A percentile compares a stretch with the other conserved stretches of the same genome.
These are phyloP conservation scores for Entomobrya proxima DNA, from an alignment of 2,888 invertebrate genomes.

Conservation along the genomic window DNA sequence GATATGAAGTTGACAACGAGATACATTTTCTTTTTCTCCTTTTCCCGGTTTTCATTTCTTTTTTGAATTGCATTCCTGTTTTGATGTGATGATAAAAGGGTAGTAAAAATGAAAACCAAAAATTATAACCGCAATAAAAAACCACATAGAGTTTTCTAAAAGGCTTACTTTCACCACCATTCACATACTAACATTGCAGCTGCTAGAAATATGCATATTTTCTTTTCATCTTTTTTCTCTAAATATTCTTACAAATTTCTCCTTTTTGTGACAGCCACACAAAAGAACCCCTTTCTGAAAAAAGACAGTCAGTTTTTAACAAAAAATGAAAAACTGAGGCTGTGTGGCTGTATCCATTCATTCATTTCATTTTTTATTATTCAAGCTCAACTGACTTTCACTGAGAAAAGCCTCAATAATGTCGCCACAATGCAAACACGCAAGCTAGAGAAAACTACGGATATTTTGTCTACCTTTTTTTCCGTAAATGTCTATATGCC, in stretches of 20 bases:
- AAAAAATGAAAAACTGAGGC: slow-evolving; percentile 37
- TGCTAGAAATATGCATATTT: not conserved
- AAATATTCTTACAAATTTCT: not conserved
- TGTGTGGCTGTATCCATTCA: slow-evolving; percentile 48
- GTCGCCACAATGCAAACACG: slow-evolving; percentile 3
- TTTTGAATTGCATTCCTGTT: slow-evolving; percentile 43
- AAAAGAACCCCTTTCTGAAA: not conserved
- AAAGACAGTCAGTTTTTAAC: slow-evolving; percentile 43
- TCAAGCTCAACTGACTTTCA: slow-evolving; percentile 45
- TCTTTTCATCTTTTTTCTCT: not conserved
- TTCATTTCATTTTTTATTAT: slow-evolving; percentile 52
- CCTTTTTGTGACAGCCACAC: slow-evolving; percentile 28
- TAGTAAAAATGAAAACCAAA: slow-evolving; percentile 63
- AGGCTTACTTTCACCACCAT: slow-evolving; percentile 28
- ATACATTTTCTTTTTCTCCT: slow-evolving; percentile 21
- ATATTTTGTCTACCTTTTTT: not conserved
- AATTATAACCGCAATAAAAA: slow-evolving; percentile 68
- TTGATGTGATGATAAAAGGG: slow-evolving; percentile 63
- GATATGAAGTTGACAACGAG: slow-evolving; percentile 25
- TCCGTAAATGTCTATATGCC: too few relatives aligned
- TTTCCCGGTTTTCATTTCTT: slow-evolving; percentile 35
- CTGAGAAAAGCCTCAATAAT: not conserved
- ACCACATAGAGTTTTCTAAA: slow-evolving; percentile 63
- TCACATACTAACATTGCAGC: slow-evolving; percentile 2
- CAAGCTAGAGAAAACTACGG: not conserved